Evolutionary conservation across 2,113 vertebrate species (phyloP), one percentile per base, ranked within the genome.

Genomic region (Leuciscus idus): DNA sequence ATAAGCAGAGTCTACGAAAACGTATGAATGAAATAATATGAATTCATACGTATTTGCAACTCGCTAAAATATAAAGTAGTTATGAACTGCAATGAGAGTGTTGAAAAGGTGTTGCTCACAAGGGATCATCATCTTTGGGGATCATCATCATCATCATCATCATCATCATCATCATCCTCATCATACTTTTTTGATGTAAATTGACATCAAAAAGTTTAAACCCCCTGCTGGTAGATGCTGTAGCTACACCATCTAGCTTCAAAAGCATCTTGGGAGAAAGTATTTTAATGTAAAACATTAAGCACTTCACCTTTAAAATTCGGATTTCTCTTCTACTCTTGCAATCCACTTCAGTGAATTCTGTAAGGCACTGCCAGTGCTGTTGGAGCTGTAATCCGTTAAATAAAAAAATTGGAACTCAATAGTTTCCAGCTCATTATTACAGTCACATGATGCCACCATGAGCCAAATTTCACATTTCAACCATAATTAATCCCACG

Each of bases 371-470:
- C 48, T 28, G 13, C 23, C 19, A 73, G 33, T 68, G 19, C 13
- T 17, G 30, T 15, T 80, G 64, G 17, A 74, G 30, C 28, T 84
- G 57, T n/a, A 68, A 50, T 66, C 26, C 23, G 50, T 33, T n/a
- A 0, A 33, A 43, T 64, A 62, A 81, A 81, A 39, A 72, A 80
- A 73, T 1, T 11, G n/a, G 23, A 17, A 11, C 13, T 64, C 59
- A 19, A 5, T 39, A 81, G n/a, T 64, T 81, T 81, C 36, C 78
- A 81, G 57, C 78, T 81, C 59, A 64, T 81, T 64, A 84, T 57
- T 57, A 46, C 33, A 81, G n/a, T 36, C n/a, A 81, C 59, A 19
- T 87, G 46, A 59, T 59, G 46, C 57, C 84, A 72, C 12, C 23
- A 15, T 68, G 36, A 19, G 28, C 33, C 19, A 79, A 48, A 78